Percentiles rank a stretch among this genome's conserved stretches.
Conservation (phyloP, 2,888 invertebrate species). For the Luperina testacea region DNA sequence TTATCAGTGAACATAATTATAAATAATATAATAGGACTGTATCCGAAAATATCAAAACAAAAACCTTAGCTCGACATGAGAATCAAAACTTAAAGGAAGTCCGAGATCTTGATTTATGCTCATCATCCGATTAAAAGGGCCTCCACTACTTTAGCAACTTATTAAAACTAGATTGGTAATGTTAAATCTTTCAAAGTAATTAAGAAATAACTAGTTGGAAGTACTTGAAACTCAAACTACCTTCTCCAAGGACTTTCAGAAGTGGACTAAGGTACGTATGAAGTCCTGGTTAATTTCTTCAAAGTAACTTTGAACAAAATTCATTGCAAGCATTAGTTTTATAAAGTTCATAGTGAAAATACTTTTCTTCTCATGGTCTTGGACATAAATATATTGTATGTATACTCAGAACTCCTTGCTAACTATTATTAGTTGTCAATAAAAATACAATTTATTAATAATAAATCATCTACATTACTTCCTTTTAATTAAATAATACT, state of each 20-base stretch:
- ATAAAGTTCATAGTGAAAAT: constrained; percentile 16
- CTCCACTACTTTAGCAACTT: constrained; percentile 1
- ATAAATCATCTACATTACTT: background rate
- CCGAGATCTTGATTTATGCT: background rate
- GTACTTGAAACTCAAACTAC: constrained; percentile 50
- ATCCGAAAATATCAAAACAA: background rate
- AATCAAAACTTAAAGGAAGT: background rate
- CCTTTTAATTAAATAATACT: background rate
- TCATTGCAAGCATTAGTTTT: constrained; percentile 22
- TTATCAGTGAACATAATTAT: background rate
- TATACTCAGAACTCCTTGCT: background rate
- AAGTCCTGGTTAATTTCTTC: constrained; percentile 34
- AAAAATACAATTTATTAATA: background rate
- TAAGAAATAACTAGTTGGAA: constrained; percentile 42
- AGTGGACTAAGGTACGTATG: constrained; percentile 45
- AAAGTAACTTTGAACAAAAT: constrained; percentile 22
- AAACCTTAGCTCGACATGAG: background rate
- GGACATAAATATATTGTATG: background rate
- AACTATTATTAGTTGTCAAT: background rate
- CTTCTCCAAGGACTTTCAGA: constrained; percentile 38
- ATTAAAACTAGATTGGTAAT: constrained; percentile 37
- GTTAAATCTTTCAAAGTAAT: constrained; percentile 58
- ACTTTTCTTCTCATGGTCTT: constrained; percentile 6
- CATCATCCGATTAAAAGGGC: constrained; percentile 1
- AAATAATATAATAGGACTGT: background rate